These are phyloP conservation scores for Metridium senile DNA, from an alignment of 92 coral and sea anemone genomes.

Conservation along the genomic window DNA sequence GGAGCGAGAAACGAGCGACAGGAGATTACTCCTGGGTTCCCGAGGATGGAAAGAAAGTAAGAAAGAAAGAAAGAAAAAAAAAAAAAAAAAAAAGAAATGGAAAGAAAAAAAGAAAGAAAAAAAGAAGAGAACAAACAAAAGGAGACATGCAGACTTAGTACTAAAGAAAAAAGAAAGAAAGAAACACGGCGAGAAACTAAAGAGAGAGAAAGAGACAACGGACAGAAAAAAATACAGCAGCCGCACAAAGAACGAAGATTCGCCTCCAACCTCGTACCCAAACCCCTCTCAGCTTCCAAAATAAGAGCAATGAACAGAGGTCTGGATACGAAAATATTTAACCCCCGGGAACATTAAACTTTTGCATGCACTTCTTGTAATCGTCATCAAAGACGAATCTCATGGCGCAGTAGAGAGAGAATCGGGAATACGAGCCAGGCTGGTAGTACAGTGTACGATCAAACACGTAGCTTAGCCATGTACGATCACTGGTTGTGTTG, in stretches of 20 bases:
- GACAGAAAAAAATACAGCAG: not conserved
- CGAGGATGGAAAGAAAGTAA: too few relatives aligned
- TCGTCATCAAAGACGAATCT: conserved; percentile 51
- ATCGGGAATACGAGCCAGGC: conserved; percentile 67
- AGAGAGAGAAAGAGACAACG: not conserved
- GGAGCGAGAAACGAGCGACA: too few relatives aligned
- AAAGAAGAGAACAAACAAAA: too few relatives aligned
- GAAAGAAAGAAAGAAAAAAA: too few relatives aligned
- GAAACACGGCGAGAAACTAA: too few relatives aligned
- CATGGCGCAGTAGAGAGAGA: conserved; percentile 81
- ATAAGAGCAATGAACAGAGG: not conserved
- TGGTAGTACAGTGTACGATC: conserved; percentile 83
- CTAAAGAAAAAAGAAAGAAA: too few relatives aligned
- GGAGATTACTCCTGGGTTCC: too few relatives aligned
- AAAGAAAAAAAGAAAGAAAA: too few relatives aligned
- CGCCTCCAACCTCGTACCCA: not conserved
- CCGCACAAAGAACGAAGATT: too few relatives aligned
- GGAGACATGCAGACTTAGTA: too few relatives aligned
- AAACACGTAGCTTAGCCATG: conserved; percentile 66
- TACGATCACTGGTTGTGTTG: conserved; percentile 65
- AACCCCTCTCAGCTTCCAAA: not conserved
- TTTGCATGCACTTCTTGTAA: conserved; percentile 53
- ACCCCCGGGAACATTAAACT: conserved; percentile 84
- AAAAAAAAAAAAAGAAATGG: too few relatives aligned
- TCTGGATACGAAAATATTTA: not conserved